Evolutionary conservation across 2,113 vertebrate genomes (phyloP), one percentile per base, ranked within the genome.

Genomic region (Mobula hypostoma): DNA sequence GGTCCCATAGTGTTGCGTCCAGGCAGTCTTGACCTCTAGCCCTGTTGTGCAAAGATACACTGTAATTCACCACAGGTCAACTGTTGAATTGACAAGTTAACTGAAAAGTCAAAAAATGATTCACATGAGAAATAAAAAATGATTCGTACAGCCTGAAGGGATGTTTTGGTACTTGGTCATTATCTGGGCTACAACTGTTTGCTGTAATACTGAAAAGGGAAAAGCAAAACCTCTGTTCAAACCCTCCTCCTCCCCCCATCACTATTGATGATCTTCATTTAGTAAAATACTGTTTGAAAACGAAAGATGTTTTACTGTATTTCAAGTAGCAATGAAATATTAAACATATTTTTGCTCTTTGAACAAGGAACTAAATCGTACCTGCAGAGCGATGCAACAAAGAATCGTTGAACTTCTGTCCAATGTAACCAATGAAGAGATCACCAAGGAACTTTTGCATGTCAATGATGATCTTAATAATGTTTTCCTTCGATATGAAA

Each of bases 391-490:
- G 94, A 99, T 99, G 99, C 99, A 99, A 96, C 98, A 98, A 95
- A 97, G 99, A 95, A 98, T 99, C 61, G 96, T 99, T 95, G 98
- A 99, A 96, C 98, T 99, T 95, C 98, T 99, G 96, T 98, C 98
- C 94, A 96, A 98, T 5, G 98, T 99, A 95, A 98, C 98, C 95
- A 99, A 98, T 0, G 99, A 99, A 96, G 97, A 99, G 63, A 98
- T 99, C 96, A 99, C 99, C 0, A 98, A 99, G 96, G 99, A 99
- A 95, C 96, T 99, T 95, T 97, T 99, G 94, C 99, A 98, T 0
- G 98, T 98, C 95, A 99, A 99, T 0, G 99, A 99, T 1, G 98
- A 99, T 96, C 97, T 99, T 96, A 99, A 99, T 96, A 99, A 99
- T 0, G 98, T 99, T 95, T 99, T 99, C 95, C 97, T 99, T 76